Percentiles rank a stretch among this genome's conserved stretches.
Evolutionary conservation across 2,888 invertebrate genomes (phyloP).

Genomic region (Melanostoma scalare): DNA sequence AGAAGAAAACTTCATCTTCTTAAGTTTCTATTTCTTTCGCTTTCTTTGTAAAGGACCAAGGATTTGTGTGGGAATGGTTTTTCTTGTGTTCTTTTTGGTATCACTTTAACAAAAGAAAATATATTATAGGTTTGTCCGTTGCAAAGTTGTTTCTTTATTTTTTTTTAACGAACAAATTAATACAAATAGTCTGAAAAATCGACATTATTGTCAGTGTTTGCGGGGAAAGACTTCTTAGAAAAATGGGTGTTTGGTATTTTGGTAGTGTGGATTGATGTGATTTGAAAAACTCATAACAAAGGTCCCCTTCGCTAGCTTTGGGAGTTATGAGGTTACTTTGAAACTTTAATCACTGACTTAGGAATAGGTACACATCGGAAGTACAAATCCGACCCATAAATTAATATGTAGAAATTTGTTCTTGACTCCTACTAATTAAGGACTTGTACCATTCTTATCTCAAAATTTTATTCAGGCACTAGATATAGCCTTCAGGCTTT

Average conservation of each 20-base stretch:
- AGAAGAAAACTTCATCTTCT: conserved; percentile 54
- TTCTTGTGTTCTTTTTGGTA: not conserved
- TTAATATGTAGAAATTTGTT: too few species aligned
- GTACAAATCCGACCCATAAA: too few species aligned
- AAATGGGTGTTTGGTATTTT: too few species aligned
- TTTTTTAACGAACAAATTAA: conserved; percentile 48
- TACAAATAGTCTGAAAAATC: conserved; percentile 40
- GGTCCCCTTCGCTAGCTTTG: not conserved
- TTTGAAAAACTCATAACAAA: not conserved
- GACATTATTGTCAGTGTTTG: not conserved
- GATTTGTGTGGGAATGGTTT: too few species aligned
- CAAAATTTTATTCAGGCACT: too few species aligned
- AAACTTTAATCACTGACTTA: too few species aligned
- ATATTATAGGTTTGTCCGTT: conserved; percentile 47
- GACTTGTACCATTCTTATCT: too few species aligned
- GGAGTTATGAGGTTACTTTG: too few species aligned
- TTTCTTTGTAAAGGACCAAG: not conserved
- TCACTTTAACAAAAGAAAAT: conserved; percentile 44
- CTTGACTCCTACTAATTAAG: too few species aligned
- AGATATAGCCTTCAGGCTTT: too few species aligned
- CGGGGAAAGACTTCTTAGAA: too few species aligned
- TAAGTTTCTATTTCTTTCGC: conserved; percentile 34
- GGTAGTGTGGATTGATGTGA: not conserved
- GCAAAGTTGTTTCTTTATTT: not conserved
- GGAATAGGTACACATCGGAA: too few species aligned